Base-by-base conservation (phyloP, 1,140 invertebrate genomes). In the Tribolium madens region DNA sequence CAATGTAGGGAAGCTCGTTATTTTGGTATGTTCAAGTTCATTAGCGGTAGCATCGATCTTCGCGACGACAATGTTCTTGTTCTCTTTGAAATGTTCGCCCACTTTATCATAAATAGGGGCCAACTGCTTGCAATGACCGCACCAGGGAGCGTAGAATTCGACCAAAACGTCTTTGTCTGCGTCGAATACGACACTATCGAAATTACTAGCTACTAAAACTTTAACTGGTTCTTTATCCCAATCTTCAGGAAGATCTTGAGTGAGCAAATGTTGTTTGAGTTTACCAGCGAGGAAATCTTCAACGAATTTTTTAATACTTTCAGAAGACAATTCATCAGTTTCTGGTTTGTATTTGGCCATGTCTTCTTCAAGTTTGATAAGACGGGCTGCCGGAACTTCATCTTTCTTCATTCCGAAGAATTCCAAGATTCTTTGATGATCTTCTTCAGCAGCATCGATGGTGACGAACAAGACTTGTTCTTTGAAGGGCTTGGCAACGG, bases 91-190 rank as follows among this genome's bases (percentile, higher is more conserved):
- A 87, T 98, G 95, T 76, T 84, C 83, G 81, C 96, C 94, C 73
- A 90, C 84, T 84, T 91, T 90, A 79, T 99, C 97, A 87, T 97
- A 99, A 87, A 98, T 98, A 18, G 98, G 98, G 78, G 90, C 95
- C 80, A 99, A 88, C 86, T 98, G 95, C 87, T 99, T 98, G 90
- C 98, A 99, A 86, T 99, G 97, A 76, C 96, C 93, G 85, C 95
- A 96, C 98, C 98, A 99, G 75, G 97, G 97, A 36, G 97, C 97
- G 88, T 98, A 99, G 89, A 99, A 99, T 89, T 99, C 97, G 80
- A 99, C 97, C 76, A 99, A 90, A 46, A 99, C 98, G 84, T 95
- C 92, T 88, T 99, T 99, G 42, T 87, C 89, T 81, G 92, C 92
- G 86, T 99, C 93, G 75, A 94, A 91, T 36, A 92, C 98, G 80